Base-by-base conservation (phyloP, 2,888 invertebrate species). In the Drosophila merina region DNA sequence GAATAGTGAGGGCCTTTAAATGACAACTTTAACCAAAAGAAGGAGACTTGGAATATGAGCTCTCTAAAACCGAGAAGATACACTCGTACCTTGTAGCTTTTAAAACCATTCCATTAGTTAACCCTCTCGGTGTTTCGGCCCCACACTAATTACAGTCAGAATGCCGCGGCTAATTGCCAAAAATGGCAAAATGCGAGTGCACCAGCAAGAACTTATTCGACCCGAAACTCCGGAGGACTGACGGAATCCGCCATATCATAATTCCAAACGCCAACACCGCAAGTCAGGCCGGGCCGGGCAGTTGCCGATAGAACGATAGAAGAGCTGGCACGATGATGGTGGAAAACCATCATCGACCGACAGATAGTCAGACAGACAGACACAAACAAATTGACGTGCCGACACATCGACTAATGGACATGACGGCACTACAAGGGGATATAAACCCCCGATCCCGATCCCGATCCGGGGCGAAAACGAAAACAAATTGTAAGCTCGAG, bases 381-480 rank as follows among this genome's bases (percentile, higher is more conserved):
- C 87, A 68, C 82, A 88, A 88, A 88, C 87, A 81, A 84, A 86
- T 88, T 82, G 88, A 84, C 78, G 88, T 88, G 88, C 82, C 85
- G 82, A 82, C 82, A 82, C 76, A 77, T 84, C 55, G 62, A 68
- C 63, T 72, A 77, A 75, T 60, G 60, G 66, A 59, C 63, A 66
- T 49, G 56, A 57, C 64, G 14, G 63, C 55, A 66, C 64, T 48
- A 57, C 36, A 50, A 57, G 55, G 47, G 59, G 60, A 44, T 44
- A 30, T 48, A 38, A 33, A 28, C 57, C 57, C 36, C 31, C 52
- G 30, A 73, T 58, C 26, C 47, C 30, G 25, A 30, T 9, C 63
- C 28, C 4, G 4, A 26, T 33, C 20, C 36, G 31, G 8, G 26
- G n/a, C 36, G 20, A 20, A 20, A 20, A 20, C 20, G 25, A 55